These are phyloP conservation scores for Pipistrellus pygmaeus DNA, from an alignment of 2,797 vertebrate species.

Conservation along the genomic window DNA sequence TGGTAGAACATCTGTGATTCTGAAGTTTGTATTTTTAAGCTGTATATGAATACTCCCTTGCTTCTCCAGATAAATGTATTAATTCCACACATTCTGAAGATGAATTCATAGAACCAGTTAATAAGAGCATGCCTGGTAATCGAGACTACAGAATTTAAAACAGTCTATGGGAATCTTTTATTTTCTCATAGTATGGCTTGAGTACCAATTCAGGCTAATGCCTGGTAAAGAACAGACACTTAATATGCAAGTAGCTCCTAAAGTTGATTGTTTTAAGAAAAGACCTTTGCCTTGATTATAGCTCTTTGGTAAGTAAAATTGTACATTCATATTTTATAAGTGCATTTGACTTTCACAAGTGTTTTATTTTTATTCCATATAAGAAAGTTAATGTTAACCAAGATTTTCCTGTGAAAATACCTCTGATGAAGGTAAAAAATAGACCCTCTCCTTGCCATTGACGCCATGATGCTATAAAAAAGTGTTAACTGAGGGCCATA, in stretches of 20 bases:
- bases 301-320: slow-evolving; percentile 46
- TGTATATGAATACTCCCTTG: slow-evolving; percentile 40
- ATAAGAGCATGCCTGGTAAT: slow-evolving; percentile 50
- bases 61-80: slow-evolving; percentile 64
- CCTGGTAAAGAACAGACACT: not conserved
- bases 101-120: not conserved
- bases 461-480: not conserved
- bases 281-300: slow-evolving; percentile 1
- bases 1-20: slow-evolving; percentile 57
- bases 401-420: slow-evolving; percentile 39
- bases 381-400: not conserved
- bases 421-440: slow-evolving; percentile 1
- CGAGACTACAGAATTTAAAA: slow-evolving; percentile 72
- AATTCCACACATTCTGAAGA: slow-evolving; percentile 18
- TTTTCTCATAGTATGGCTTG: slow-evolving; percentile 52
- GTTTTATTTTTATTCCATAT: not conserved
- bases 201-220: not conserved
- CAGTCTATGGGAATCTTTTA: slow-evolving; percentile 67
- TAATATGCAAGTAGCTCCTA: not conserved
- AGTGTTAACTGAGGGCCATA: not conserved
- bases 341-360: slow-evolving; percentile 1
- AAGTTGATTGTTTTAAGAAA: slow-evolving; percentile 46
- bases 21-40: slow-evolving; percentile 67
- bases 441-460: not conserved
- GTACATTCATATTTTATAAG: not conserved